Evolutionary conservation across 2,888 invertebrate genomes (phyloP).

Genomic region (Malthinus seriepunctatus): DNA sequence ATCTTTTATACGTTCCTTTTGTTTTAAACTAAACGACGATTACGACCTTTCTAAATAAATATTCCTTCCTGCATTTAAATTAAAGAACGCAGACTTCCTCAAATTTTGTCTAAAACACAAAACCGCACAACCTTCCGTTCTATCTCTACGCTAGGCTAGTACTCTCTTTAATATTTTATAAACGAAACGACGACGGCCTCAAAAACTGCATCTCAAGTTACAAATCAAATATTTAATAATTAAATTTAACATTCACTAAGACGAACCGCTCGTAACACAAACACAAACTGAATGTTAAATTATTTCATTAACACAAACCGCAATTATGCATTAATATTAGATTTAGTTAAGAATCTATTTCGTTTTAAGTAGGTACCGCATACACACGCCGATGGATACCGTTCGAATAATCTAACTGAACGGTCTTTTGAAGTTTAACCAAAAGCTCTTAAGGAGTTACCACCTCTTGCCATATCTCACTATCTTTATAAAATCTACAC

Average conservation of each 20-base stretch:
- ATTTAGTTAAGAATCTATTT: neutral
- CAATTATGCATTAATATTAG: slow-evolving; percentile 1
- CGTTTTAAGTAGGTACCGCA: neutral
- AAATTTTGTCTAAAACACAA: neutral
- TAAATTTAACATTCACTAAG: neutral
- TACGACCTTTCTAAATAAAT: slow-evolving; percentile 9
- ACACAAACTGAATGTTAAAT: neutral
- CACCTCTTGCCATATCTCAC: slow-evolving; percentile 14
- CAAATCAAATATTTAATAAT: neutral
- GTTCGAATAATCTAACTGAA: slow-evolving; percentile 4
- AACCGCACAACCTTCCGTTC: too few relatives aligned
- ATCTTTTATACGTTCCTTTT: slow-evolving; percentile 18
- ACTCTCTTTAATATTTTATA: too few relatives aligned
- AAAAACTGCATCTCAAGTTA: neutral
- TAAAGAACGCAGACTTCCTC: neutral
- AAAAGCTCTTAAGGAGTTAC: slow-evolving; percentile 6
- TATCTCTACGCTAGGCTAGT: too few relatives aligned
- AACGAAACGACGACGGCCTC: neutral
- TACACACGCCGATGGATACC: slow-evolving; percentile 1
- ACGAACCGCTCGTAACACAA: neutral
- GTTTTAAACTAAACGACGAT: slow-evolving; percentile 10
- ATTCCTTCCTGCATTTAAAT: slow-evolving; percentile 14
- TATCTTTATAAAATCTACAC: slow-evolving; percentile 1
- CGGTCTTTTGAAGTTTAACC: slow-evolving; percentile 4
- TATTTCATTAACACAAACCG: neutral